Percentiles rank a stretch among this genome's conserved stretches.
phyloP scores from a whole-genome alignment of 2,888 invertebrate genomes.

The Ichneumon xanthorius region DNA sequence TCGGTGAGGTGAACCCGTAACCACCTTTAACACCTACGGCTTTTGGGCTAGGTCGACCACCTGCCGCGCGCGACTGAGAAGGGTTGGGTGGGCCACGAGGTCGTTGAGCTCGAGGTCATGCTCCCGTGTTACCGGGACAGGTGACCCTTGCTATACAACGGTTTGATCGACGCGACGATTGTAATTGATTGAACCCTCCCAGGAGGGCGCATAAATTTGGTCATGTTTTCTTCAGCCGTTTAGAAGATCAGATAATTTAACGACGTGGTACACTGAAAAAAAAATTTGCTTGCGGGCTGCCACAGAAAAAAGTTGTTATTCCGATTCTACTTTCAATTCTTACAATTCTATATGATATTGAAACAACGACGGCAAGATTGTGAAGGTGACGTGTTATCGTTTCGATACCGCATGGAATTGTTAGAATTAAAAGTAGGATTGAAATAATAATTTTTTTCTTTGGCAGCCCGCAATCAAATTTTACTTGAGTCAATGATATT shows the following conservation, averaged over 20 bases:
- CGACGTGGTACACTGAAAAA: background rate
- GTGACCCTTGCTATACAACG: background rate
- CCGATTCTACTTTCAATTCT: no score
- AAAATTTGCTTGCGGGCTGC: no score
- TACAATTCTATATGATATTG: no score
- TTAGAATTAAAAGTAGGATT: no score
- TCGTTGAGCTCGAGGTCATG: conserved; percentile 55
- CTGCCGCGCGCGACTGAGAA: conserved; percentile 62
- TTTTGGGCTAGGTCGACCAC: conserved; percentile 69
- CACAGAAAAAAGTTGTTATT: no score
- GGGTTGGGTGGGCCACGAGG: conserved; percentile 46
- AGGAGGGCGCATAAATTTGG: background rate
- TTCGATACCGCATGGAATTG: no score
- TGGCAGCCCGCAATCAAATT: no score
- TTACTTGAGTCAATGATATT: no score
- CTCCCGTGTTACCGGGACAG: background rate
- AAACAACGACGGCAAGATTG: no score
- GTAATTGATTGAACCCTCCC: background rate
- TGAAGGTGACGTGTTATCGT: no score
- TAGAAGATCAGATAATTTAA: background rate
- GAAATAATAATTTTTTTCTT: no score
- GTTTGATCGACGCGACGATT: background rate
- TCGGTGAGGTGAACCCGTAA: background rate
- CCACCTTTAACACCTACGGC: conserved; percentile 21
- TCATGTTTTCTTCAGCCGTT: background rate